phyloP scores from a whole-genome alignment of 1,140 invertebrate genomes.

The Drosophila nikananu region DNA sequence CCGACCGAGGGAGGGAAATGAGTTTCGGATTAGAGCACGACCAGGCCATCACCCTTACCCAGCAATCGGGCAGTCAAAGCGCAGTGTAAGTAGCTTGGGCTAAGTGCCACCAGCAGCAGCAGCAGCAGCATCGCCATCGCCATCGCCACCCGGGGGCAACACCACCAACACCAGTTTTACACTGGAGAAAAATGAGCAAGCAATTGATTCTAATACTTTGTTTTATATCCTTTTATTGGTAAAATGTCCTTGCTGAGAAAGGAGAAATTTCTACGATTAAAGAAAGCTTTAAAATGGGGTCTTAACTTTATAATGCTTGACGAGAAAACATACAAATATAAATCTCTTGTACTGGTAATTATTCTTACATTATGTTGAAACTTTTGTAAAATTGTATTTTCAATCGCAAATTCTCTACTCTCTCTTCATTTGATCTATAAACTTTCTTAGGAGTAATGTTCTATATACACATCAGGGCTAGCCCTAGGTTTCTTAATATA shows the following conservation, averaged over 20 bases:
- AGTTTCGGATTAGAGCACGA: conserved; percentile 80
- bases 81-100: conserved; percentile 74
- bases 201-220: neutral
- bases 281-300: too few species aligned
- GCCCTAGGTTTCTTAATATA: too few species aligned
- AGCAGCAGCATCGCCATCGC: conserved; percentile 26
- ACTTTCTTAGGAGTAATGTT: too few species aligned
- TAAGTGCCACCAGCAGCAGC: conserved; percentile 67
- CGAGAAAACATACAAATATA: too few species aligned
- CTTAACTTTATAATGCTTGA: too few species aligned
- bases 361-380: neutral
- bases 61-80: conserved; percentile 56
- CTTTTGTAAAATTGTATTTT: neutral
- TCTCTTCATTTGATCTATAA: too few species aligned
- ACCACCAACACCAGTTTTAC: conserved; percentile 8
- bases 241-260: too few species aligned
- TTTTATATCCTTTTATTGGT: too few species aligned
- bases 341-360: too few species aligned
- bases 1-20: conserved; percentile 72
- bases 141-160: conserved; percentile 17
- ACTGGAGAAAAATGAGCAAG: neutral
- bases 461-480: too few species aligned
- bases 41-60: conserved; percentile 14
- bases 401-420: too few species aligned
- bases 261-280: too few species aligned